Percentiles rank a stretch among this genome's conserved stretches.
phyloP scores from a whole-genome alignment of 2,797 vertebrate genomes.

The Discoglossus pictus region DNA sequence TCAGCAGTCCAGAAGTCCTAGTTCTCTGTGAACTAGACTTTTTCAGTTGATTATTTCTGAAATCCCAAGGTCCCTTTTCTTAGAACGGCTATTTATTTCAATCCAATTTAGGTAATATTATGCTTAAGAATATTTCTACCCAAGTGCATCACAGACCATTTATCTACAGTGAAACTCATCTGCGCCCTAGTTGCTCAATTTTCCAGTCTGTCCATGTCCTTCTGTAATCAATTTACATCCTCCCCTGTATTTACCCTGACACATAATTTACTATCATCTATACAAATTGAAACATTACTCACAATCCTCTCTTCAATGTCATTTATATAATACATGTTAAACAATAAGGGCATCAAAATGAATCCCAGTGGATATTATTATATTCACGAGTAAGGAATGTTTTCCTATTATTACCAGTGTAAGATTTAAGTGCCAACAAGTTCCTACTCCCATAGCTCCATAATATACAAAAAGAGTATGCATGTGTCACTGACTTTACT shows the following conservation, averaged over 20 bases:
- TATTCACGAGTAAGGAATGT: conserved; percentile 1
- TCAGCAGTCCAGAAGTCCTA: conserved; percentile 5
- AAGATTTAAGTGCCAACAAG: background rate
- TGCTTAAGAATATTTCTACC: conserved; percentile 42
- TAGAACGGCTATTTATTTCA: conserved; percentile 50
- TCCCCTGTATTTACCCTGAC: conserved; percentile 51
- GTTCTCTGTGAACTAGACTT: conserved; percentile 29
- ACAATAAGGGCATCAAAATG: conserved; percentile 31
- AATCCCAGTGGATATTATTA: conserved; percentile 17
- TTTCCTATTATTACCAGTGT: conserved; percentile 7
- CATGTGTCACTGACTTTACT: no score
- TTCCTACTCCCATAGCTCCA: background rate
- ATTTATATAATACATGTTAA: conserved; percentile 45
- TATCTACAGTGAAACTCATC: conserved; percentile 46
- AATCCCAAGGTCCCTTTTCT: conserved; percentile 50
- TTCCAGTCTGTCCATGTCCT: conserved; percentile 41
- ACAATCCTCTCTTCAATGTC: conserved; percentile 48
- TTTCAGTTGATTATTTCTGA: conserved; percentile 45
- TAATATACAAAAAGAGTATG: no score
- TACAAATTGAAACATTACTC: conserved; percentile 51
- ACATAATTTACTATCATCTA: conserved; percentile 53
- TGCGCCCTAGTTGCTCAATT: conserved; percentile 46
- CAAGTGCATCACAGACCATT: conserved; percentile 43
- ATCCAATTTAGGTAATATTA: conserved; percentile 50
- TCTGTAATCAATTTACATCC: conserved; percentile 49